Conservation (phyloP, 2,797 vertebrate species). For the Macrochelys suwanniensis region DNA sequence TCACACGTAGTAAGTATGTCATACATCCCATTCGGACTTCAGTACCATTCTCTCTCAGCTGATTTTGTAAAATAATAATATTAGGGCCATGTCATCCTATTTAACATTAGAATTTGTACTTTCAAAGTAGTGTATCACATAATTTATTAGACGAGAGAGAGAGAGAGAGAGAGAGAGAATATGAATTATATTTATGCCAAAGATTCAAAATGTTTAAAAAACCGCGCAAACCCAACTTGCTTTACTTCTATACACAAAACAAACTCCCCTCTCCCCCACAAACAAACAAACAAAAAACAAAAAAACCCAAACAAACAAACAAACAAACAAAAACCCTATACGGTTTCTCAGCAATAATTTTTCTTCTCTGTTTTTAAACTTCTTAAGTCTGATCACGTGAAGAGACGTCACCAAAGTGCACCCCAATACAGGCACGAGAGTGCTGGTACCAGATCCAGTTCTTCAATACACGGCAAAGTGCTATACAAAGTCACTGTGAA, state of each 20-base stretch:
- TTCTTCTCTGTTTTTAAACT: not conserved
- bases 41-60: not conserved
- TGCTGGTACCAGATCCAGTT: not conserved
- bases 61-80: not conserved
- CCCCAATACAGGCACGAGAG: not conserved
- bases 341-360: not conserved
- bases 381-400: not conserved
- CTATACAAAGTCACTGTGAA: conserved; percentile 59
- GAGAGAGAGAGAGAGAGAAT: not conserved
- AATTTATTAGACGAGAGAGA: not conserved
- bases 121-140: not conserved
- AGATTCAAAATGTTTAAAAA: not conserved
- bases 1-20: not conserved
- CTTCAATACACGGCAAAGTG: not conserved
- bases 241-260: not conserved
- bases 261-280: not conserved
- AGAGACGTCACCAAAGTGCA: not conserved
- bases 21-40: not conserved
- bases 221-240: not conserved
- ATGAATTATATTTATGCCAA: not conserved
- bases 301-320: not conserved
- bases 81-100: not conserved
- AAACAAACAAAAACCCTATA: not conserved
- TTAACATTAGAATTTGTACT: not conserved
- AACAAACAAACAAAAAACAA: not conserved